Evolutionary conservation across 2,888 invertebrate genomes (phyloP).

Genomic region (Lasioglossum marginatum): DNA sequence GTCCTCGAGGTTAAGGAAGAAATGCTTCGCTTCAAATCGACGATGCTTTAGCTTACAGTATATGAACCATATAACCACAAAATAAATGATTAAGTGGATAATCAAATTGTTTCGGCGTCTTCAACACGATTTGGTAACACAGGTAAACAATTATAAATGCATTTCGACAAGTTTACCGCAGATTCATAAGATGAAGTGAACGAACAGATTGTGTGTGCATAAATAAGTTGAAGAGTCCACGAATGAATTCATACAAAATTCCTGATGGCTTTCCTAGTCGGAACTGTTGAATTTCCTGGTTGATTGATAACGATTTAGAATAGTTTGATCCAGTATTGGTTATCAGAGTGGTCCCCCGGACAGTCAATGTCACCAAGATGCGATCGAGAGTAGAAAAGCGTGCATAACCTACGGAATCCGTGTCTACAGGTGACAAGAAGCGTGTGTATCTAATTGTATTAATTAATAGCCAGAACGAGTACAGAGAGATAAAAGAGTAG

Average conservation of each 20-base stretch:
- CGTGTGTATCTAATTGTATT: slow-evolving; percentile 50
- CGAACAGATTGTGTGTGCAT: too few species aligned
- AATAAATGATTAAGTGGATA: too few species aligned
- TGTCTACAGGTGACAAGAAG: slow-evolving; percentile 56
- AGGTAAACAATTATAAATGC: too few species aligned
- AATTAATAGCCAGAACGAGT: slow-evolving; percentile 22
- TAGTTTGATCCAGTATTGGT: background rate
- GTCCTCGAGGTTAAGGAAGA: too few species aligned
- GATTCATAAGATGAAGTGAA: too few species aligned
- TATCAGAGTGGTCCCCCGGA: slow-evolving; percentile 12
- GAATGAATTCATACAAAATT: background rate
- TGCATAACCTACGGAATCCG: slow-evolving; percentile 55
- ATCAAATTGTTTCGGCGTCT: too few species aligned
- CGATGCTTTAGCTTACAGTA: too few species aligned
- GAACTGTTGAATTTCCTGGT: background rate
- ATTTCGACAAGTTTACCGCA: too few species aligned
- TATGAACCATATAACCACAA: too few species aligned
- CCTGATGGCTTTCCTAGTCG: background rate
- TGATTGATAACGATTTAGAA: background rate
- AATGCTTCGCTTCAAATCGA: too few species aligned
- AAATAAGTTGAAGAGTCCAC: background rate
- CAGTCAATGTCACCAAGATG: slow-evolving; percentile 34
- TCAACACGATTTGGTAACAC: too few species aligned
- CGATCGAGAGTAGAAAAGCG: slow-evolving; percentile 49
- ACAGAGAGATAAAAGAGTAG: slow-evolving; percentile 17